Conservation (phyloP, 1,140 invertebrate genomes). For the Trachymyrmex septentrionalis region DNA sequence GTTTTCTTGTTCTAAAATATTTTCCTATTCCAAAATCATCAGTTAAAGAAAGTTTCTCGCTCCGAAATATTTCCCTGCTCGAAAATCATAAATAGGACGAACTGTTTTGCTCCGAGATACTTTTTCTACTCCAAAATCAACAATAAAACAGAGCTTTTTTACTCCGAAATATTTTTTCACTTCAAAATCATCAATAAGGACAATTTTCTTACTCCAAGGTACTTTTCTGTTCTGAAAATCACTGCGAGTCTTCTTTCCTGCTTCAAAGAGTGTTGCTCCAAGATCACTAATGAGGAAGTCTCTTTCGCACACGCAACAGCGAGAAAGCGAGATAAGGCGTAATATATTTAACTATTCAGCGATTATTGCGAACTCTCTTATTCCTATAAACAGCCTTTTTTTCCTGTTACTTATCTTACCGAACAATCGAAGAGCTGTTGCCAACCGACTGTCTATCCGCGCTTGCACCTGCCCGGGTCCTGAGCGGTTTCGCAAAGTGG, state of each 20-base stretch:
- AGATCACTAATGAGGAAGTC: not conserved
- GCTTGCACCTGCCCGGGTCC: not conserved
- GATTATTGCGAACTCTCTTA: not conserved
- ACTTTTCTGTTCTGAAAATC: too few relatives aligned
- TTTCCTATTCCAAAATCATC: too few relatives aligned
- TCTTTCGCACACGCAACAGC: not conserved
- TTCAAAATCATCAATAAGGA: not conserved
- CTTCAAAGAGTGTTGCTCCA: not conserved
- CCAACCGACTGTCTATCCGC: conserved; percentile 29
- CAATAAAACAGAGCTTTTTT: too few relatives aligned
- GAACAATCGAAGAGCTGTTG: conserved; percentile 43
- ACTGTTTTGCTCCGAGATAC: too few relatives aligned
- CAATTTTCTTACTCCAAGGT: not conserved
- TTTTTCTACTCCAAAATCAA: too few relatives aligned
- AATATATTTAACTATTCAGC: not conserved
- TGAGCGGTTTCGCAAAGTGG: not conserved
- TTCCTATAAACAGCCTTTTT: not conserved
- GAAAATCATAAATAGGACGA: too few relatives aligned
- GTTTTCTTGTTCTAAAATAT: too few relatives aligned
- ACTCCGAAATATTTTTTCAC: too few relatives aligned
- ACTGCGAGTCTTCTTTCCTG: too few relatives aligned
- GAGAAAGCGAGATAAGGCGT: conserved; percentile 6
- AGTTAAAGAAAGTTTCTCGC: too few relatives aligned
- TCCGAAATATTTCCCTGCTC: too few relatives aligned
- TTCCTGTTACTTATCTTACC: conserved; percentile 14